Base-by-base conservation (phyloP, 2,113 vertebrate genomes). In the Thunnus maccoyii region DNA sequence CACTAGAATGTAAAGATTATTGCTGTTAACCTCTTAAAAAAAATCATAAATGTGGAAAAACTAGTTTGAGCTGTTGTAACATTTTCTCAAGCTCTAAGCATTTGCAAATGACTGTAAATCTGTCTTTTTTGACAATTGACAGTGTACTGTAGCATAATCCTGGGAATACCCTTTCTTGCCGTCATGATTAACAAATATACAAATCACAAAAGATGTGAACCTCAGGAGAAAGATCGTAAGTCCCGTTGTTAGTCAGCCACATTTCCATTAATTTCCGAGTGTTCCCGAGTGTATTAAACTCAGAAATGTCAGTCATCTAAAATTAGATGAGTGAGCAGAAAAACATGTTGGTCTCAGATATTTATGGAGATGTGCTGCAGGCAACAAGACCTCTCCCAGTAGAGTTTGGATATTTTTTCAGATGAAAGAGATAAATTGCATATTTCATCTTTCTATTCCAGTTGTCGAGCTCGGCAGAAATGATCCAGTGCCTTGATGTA, bases 221-320 rank as follows among this genome's bases (percentile, higher is more conserved):
- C 18, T 46, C 56, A 47, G 72, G 67, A 60, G 62, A 58, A 57
- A 80, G 61, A 72, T 66, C 56, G 48, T 63, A 58, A 52, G 32
- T 62, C 52, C 36, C n/a, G 3, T 36, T 50, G 57, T 77, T 63
- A 71, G 25, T 50, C 50, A 50, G 41, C 44, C 84, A 72, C 55
- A 41, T 85, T 77, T 76, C 36, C 41, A 52, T 66, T 72, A 22
- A 70, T 30, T 62, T 78, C 72, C 63, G 36, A 9, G 36, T 41
- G 36, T 9, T 41, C 62, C 51, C n/a, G 70, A 18, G 50, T 56
- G 54, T 60, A 48, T 78, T 22, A 73, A 91, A 81, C 76, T 70
- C 62, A 30, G 48, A 80, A 46, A 78, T 69, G 85, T 84, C 78
- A 82, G 16, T 86, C 70, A 76, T 87, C 88, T 85, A 86, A 90